Conservation (phyloP, 2,797 vertebrate genomes). For the Myripristis jacobus region DNA sequence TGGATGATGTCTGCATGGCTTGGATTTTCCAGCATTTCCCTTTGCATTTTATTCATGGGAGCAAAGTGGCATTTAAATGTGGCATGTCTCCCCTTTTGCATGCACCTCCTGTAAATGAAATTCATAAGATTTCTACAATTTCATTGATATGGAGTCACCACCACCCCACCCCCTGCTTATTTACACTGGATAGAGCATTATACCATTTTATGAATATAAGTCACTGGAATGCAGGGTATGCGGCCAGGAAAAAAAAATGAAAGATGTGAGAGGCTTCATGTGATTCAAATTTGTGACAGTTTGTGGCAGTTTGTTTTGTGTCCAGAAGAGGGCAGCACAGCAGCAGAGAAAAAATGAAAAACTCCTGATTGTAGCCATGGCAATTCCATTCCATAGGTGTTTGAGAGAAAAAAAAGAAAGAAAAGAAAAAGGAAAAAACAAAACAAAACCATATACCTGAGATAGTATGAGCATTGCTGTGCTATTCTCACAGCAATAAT, state of each 20-base stretch:
- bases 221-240: not conserved
- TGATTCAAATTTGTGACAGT: not conserved
- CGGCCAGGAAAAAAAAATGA: not conserved
- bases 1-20: constrained; percentile 32
- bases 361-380: constrained; percentile 55
- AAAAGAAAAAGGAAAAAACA: no score
- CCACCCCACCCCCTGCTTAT: not conserved
- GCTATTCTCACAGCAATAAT: constrained; percentile 37
- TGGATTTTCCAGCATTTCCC: constrained; percentile 3
- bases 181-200: not conserved
- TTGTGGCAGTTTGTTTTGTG: not conserved
- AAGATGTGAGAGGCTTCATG: not conserved
- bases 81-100: not conserved
- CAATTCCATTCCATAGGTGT: constrained; percentile 62
- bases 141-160: no score
- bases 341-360: constrained; percentile 62
- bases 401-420: constrained; percentile 55
- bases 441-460: constrained; percentile 67
- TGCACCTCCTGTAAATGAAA: not conserved
- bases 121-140: constrained; percentile 6
- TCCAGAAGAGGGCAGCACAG: constrained; percentile 84
- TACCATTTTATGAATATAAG: not conserved
- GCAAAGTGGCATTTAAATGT: constrained; percentile 14
- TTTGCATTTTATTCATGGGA: constrained; percentile 19
- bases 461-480: constrained; percentile 23